Percentiles rank a stretch among this genome's conserved stretches.
phyloP scores from a whole-genome alignment of 2,113 vertebrate genomes.

The Nannospalax galili region DNA sequence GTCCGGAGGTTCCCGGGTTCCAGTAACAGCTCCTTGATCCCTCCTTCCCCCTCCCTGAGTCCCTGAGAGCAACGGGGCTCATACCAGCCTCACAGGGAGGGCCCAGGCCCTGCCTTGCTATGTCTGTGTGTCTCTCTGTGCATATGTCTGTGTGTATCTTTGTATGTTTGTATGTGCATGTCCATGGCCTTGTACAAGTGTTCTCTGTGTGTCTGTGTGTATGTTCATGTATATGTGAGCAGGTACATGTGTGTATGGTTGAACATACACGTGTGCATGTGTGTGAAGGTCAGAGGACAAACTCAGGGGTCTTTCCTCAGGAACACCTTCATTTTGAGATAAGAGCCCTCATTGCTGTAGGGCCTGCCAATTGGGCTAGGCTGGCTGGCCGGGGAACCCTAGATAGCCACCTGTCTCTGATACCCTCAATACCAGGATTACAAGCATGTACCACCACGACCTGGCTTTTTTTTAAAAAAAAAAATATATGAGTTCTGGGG shows the following conservation, averaged over 20 bases:
- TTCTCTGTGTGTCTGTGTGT: neutral
- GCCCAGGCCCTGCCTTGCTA: neutral
- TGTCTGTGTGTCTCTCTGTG: neutral
- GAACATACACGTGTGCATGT: too few species aligned
- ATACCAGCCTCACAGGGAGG: neutral
- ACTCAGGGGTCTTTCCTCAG: too few species aligned
- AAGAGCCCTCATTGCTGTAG: neutral
- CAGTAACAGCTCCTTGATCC: neutral
- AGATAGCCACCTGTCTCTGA: neutral
- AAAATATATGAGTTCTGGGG: neutral
- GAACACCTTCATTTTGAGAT: neutral
- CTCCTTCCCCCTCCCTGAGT: neutral
- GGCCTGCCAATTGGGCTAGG: neutral
- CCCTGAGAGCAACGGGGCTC: neutral
- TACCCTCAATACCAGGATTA: neutral
- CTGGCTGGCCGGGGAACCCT: neutral
- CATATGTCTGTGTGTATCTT: neutral
- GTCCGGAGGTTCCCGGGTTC: neutral
- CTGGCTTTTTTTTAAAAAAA: neutral
- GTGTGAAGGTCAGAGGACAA: neutral
- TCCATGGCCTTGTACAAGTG: too few species aligned
- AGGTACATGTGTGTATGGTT: neutral
- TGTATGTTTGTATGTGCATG: neutral
- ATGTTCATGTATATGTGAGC: neutral
- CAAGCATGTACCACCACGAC: neutral